Conservation (phyloP, 23 tunicate species). For the Ciona savignyi region DNA sequence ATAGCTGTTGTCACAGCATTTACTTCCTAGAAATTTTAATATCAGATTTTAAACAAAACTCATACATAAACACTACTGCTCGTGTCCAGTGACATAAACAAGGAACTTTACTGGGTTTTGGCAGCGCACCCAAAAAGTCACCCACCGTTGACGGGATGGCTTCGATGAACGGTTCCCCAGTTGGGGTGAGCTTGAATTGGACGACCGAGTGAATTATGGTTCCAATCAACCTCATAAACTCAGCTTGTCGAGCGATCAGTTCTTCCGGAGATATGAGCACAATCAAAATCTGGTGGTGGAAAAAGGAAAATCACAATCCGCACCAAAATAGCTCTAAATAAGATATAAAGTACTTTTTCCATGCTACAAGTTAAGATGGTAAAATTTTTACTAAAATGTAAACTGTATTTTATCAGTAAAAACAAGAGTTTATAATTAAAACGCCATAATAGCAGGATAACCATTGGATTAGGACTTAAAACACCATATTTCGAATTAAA, state of each 20-base stretch:
- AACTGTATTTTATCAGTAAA: not conserved
- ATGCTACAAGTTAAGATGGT: not conserved
- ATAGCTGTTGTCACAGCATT: too few relatives aligned
- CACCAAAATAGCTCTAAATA: too few relatives aligned
- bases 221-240: conserved; percentile 37
- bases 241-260: conserved; percentile 15
- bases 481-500: too few relatives aligned
- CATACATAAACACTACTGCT: too few relatives aligned
- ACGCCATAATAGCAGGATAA: not conserved
- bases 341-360: too few relatives aligned
- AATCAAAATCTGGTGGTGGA: conserved; percentile 27
- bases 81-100: too few relatives aligned
- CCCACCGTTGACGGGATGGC: conserved; percentile 7
- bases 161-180: conserved; percentile 27
- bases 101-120: too few relatives aligned
- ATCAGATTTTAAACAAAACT: too few relatives aligned
- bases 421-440: not conserved
- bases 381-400: not conserved
- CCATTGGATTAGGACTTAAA: not conserved
- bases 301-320: not conserved
- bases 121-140: too few relatives aligned
- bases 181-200: conserved; percentile 10
- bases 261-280: conserved; percentile 47
- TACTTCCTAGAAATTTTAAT: too few relatives aligned
- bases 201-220: conserved; percentile 23